Percentiles rank a stretch among this genome's conserved stretches.
Evolutionary conservation across 2,113 vertebrate genomes (phyloP).

Genomic region (Psilopsiagon aurifrons): DNA sequence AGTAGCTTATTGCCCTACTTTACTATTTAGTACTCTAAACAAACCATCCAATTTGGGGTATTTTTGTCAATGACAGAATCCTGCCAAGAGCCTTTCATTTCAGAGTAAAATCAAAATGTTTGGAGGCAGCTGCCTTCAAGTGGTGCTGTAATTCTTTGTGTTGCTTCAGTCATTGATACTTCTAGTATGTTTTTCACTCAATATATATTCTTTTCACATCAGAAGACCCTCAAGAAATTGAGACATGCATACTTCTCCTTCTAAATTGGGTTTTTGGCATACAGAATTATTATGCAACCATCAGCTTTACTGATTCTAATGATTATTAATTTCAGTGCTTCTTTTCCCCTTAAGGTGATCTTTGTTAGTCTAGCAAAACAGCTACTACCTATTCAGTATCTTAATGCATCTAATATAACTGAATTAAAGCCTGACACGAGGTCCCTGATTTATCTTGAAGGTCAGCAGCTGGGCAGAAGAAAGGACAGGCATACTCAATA

Average conservation of each 20-base stretch:
- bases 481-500: neutral
- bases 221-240: neutral
- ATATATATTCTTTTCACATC: neutral
- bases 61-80: neutral
- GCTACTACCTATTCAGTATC: neutral
- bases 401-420: neutral
- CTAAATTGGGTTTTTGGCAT: neutral
- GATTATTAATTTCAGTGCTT: neutral
- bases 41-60: neutral
- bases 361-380: neutral
- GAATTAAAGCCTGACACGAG: neutral
- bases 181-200: neutral
- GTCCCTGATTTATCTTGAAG: neutral
- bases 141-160: neutral
- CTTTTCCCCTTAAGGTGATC: neutral
- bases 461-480: neutral
- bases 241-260: neutral
- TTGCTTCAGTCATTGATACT: neutral
- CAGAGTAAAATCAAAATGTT: constrained; percentile 8
- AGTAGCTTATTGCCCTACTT: neutral
- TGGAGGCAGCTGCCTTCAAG: neutral
- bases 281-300: neutral
- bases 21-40: constrained; percentile 1
- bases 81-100: constrained; percentile 6
- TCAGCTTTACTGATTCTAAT: neutral